Evolutionary conservation across 2,113 vertebrate genomes (phyloP), one percentile per base, ranked within the genome.

Genomic region (Sebastes schlegelii): DNA sequence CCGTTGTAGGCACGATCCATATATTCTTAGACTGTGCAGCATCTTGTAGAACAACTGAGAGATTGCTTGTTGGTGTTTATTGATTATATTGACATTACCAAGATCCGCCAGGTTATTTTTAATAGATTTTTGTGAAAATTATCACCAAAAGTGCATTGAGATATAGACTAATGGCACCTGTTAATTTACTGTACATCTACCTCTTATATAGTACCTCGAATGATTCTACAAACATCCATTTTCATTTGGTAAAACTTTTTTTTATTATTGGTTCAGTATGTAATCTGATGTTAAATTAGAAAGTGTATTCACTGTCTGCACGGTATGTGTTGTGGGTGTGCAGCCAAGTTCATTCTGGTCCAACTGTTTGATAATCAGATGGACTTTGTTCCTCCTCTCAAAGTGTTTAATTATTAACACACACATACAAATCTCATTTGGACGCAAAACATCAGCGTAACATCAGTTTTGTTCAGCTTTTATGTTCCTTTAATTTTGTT

Each of bases 401-500:
- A 77, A 83, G 62, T 70, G 74, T 84, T 94, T 93, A 94, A 95
- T 92, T 67, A 95, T 94, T 93, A 94, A 94, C 91, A 86, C 57
- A 73, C 49, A 60, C 51, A 76, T 12, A 48, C 10, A 85, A 49
- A 85, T 77, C 21, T 74, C 19, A 67, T 63, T 52, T 62, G 23
- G 42, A 64, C 4, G 10, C 11, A 43, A 57, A 71, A 62, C 14
- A 69, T 66, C 19, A 19, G n/a, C 21, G 3, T 26, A 12, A 66
- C 69, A 8, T 1, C 16, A n/a, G 16, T 23, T 23, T 17, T 62
- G 11, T 61, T 60, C 4, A 63, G 9, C 0, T 17, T 68, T 58
- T 23, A n/a, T 13, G 13, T 19, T 23, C n/a, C 9, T 43, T 42
- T 0, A 62, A n/a, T 26, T n/a, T 21, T 6, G 12, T 34, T 72